A percentile compares a stretch with the other conserved stretches of the same genome.
phyloP scores from a whole-genome alignment of 2,797 vertebrate species.

The Pipistrellus pygmaeus region DNA sequence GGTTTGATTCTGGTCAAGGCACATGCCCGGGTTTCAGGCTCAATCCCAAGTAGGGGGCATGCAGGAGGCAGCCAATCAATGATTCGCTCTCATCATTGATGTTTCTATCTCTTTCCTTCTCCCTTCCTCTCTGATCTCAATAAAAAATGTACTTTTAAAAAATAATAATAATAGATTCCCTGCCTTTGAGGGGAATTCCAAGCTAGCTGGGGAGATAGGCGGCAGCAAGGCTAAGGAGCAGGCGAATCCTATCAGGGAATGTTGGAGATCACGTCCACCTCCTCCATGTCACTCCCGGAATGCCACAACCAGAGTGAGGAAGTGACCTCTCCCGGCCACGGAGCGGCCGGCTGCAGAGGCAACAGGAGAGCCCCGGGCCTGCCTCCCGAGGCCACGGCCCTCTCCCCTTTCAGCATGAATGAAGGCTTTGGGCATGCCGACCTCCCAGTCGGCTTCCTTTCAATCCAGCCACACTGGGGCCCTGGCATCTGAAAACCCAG shows the following conservation, averaged over 20 bases:
- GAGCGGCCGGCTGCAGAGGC: not conserved
- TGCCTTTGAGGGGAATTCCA: not conserved
- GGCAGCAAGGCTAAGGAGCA: not conserved
- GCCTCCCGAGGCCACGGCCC: not conserved
- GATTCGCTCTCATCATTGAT: too few species aligned
- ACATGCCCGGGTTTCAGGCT: too few species aligned
- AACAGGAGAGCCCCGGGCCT: not conserved
- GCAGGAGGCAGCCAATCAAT: too few species aligned
- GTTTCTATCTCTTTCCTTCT: too few species aligned
- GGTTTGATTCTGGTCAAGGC: too few species aligned
- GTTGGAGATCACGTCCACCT: not conserved
- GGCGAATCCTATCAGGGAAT: not conserved
- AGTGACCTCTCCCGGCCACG: not conserved
- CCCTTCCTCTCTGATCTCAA: too few species aligned
- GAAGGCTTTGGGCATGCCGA: not conserved
- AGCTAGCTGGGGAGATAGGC: not conserved
- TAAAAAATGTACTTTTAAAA: too few species aligned
- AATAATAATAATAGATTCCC: not conserved
- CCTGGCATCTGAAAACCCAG: not conserved
- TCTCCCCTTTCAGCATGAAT: not conserved
- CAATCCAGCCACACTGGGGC: not conserved
- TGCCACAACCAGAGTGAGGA: accelerated
- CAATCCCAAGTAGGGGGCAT: too few species aligned
- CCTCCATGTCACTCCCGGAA: not conserved
- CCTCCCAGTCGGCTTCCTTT: not conserved